Conservation (phyloP, 2,888 invertebrate species). For the Mesoligia furuncula region DNA sequence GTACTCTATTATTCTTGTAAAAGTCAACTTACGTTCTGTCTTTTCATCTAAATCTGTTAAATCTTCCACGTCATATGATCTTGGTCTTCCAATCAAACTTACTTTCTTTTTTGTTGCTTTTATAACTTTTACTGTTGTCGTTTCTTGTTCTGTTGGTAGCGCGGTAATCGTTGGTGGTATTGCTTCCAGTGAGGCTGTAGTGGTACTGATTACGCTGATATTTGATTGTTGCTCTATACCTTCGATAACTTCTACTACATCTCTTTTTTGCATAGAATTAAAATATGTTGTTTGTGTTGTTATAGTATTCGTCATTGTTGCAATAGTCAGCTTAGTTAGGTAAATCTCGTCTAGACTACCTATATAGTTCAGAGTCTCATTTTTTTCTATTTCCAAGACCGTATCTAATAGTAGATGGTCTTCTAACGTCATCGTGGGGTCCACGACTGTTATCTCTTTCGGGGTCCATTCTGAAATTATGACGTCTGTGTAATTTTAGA, state of each 20-base stretch:
- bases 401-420: conserved; percentile 79
- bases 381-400: conserved; percentile 79
- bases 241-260: conserved; percentile 66
- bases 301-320: conserved; percentile 72
- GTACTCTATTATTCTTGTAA: conserved; percentile 54
- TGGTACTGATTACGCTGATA: conserved; percentile 15
- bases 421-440: conserved; percentile 75
- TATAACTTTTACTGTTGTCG: conserved; percentile 4
- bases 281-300: conserved; percentile 64
- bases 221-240: conserved; percentile 28
- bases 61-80: conserved; percentile 81
- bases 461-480: conserved; percentile 77
- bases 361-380: conserved; percentile 71
- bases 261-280: conserved; percentile 75
- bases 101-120: conserved; percentile 66
- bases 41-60: conserved; percentile 67
- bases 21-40: conserved; percentile 77
- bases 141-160: neutral
- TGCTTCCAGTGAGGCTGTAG: neutral
- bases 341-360: conserved; percentile 82
- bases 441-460: conserved; percentile 69
- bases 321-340: conserved; percentile 80
- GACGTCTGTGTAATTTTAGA: conserved; percentile 24
- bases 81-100: conserved; percentile 79
- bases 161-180: neutral